phyloP scores from a whole-genome alignment of 2,888 invertebrate species.

The Lycaena phlaeas region DNA sequence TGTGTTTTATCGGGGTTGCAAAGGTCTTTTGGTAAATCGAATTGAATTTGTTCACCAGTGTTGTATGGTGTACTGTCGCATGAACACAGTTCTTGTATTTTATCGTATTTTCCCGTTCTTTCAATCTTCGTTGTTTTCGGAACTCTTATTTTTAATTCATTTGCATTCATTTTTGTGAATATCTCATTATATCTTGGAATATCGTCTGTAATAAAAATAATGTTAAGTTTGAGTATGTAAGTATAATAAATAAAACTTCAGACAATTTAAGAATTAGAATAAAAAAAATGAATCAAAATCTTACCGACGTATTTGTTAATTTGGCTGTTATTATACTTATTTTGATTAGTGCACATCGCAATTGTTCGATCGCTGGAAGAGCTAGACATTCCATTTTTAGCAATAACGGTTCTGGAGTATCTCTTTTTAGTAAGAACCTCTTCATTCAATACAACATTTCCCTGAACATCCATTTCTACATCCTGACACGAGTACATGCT shows the following conservation, averaged over 20 bases:
- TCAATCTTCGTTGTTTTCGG: constrained; percentile 53
- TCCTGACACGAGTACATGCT: constrained; percentile 59
- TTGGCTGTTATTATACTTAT: neutral
- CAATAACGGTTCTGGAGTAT: constrained; percentile 17
- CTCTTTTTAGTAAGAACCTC: constrained; percentile 36
- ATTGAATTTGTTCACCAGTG: constrained; percentile 58
- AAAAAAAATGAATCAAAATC: no score
- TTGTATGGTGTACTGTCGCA: constrained; percentile 51
- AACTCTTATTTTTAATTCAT: constrained; percentile 59
- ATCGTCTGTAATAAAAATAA: constrained; percentile 30
- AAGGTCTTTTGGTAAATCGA: constrained; percentile 46
- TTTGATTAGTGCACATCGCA: neutral
- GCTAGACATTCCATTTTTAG: constrained; percentile 30
- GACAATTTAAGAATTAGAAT: no score
- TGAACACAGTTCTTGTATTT: constrained; percentile 51
- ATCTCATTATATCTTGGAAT: constrained; percentile 53
- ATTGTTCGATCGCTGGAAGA: constrained; percentile 20
- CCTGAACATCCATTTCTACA: constrained; percentile 62
- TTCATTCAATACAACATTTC: constrained; percentile 58
- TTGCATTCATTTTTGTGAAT: constrained; percentile 57
- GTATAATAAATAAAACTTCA: neutral
- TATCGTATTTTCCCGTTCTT: constrained; percentile 48
- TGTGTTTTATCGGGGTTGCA: constrained; percentile 32
- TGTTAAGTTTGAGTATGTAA: neutral
- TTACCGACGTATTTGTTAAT: neutral